A percentile compares a stretch with the other conserved stretches of the same genome.
phyloP scores from a whole-genome alignment of 2,113 vertebrate species.

The Empidonax alnorum region DNA sequence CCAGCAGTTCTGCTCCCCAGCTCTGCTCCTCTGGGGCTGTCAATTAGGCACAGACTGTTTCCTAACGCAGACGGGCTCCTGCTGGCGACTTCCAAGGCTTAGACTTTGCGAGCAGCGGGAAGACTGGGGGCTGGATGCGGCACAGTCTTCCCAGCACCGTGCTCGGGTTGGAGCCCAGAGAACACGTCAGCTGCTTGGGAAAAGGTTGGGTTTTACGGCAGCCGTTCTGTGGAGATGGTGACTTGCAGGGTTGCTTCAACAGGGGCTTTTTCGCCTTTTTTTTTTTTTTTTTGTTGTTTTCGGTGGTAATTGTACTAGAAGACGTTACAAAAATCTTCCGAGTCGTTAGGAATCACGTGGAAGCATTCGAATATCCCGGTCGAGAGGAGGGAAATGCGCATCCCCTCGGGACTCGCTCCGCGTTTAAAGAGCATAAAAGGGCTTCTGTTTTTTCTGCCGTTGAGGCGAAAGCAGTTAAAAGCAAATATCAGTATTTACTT shows the following conservation, averaged over 20 bases:
- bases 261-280: neutral
- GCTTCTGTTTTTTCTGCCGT: neutral
- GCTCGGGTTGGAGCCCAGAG: neutral
- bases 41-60: neutral
- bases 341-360: conserved; percentile 28
- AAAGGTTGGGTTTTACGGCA: neutral
- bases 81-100: neutral
- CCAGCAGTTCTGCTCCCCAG: neutral
- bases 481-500: neutral
- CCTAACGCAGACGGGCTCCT: neutral
- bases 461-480: neutral
- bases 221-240: neutral
- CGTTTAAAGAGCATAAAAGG: conserved; percentile 9
- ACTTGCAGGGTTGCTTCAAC: neutral
- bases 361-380: conserved; percentile 7
- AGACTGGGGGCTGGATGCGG: neutral
- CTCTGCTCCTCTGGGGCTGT: neutral
- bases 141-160: neutral
- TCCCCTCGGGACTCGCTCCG: neutral
- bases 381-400: neutral
- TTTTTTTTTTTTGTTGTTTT: too few species aligned
- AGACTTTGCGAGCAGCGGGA: neutral
- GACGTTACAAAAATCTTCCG: neutral
- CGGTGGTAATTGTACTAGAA: neutral
- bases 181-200: neutral